phyloP scores from a whole-genome alignment of 2,888 invertebrate genomes.

The Melanotus villosus region DNA sequence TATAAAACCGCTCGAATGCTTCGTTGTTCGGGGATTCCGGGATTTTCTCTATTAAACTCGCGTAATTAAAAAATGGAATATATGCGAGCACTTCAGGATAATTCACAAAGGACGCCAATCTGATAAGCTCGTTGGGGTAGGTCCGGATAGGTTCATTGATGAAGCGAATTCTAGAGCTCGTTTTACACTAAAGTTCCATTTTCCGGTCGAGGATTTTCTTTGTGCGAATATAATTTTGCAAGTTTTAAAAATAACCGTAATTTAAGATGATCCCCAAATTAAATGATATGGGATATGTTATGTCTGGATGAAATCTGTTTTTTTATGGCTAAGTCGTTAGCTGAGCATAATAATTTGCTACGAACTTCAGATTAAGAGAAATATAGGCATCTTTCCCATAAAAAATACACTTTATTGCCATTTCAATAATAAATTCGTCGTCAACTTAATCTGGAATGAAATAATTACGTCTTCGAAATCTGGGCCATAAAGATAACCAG shows the following conservation, averaged over 20 bases:
- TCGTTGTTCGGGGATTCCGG: not conserved
- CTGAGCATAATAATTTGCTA: conserved; percentile 25
- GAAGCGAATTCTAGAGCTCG: not conserved
- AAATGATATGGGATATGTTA: conserved; percentile 17
- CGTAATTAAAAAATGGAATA: not conserved
- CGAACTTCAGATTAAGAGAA: conserved; percentile 28
- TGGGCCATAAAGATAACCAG: not conserved
- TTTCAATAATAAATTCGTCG: conserved; percentile 19
- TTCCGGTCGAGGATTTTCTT: not conserved
- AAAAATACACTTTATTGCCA: conserved; percentile 17
- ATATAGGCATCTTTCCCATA: conserved; percentile 20
- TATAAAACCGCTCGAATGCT: not conserved
- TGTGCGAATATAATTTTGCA: not conserved
- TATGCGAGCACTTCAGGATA: not conserved
- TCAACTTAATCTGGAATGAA: not conserved
- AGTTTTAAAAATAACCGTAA: conserved; percentile 3
- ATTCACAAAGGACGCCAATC: not conserved
- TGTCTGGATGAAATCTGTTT: conserved; percentile 34
- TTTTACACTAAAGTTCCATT: not conserved
- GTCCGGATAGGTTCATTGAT: not conserved
- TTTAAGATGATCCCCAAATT: not conserved
- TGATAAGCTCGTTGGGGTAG: conserved; percentile 1
- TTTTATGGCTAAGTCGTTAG: conserved; percentile 33
- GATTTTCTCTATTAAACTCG: not conserved
- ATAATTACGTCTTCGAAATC: not conserved